phyloP scores from a whole-genome alignment of 2,797 vertebrate genomes.

The Pteropus rufus region DNA sequence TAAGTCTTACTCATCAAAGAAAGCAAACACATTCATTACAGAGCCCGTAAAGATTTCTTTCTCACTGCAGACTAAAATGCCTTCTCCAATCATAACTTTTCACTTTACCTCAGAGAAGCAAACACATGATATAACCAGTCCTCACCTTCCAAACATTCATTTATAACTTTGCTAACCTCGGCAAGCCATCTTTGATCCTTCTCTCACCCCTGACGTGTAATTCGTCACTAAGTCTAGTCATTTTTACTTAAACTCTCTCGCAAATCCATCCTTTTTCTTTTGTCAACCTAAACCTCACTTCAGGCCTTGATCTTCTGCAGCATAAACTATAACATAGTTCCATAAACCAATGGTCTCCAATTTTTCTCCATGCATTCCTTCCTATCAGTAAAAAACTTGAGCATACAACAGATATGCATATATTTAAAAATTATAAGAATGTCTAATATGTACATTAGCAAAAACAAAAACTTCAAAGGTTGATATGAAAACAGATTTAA shows the following conservation, averaged over 20 bases:
- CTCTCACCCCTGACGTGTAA: neutral
- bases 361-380: neutral
- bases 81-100: slow-evolving; percentile 44
- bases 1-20: neutral
- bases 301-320: neutral
- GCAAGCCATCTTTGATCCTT: slow-evolving; percentile 45
- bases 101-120: slow-evolving; percentile 38
- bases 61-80: slow-evolving; percentile 25
- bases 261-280: slow-evolving; percentile 36
- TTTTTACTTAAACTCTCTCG: slow-evolving; percentile 38
- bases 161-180: slow-evolving; percentile 29
- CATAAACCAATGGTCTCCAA: neutral
- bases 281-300: slow-evolving; percentile 15
- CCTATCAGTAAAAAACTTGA: neutral
- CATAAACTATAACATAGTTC: neutral
- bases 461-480: neutral
- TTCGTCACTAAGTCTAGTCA: slow-evolving; percentile 9
- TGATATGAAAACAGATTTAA: slow-evolving; percentile 18
- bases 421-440: neutral
- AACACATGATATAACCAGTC: neutral
- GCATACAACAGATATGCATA: neutral
- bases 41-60: slow-evolving; percentile 4
- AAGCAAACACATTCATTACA: neutral
- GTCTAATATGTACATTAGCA: neutral
- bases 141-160: slow-evolving; percentile 25